Percentiles rank a stretch among this genome's conserved stretches.
These are phyloP conservation scores for Lasiurus borealis DNA, from an alignment of 2,113 vertebrate genomes.

Conservation along the genomic window DNA sequence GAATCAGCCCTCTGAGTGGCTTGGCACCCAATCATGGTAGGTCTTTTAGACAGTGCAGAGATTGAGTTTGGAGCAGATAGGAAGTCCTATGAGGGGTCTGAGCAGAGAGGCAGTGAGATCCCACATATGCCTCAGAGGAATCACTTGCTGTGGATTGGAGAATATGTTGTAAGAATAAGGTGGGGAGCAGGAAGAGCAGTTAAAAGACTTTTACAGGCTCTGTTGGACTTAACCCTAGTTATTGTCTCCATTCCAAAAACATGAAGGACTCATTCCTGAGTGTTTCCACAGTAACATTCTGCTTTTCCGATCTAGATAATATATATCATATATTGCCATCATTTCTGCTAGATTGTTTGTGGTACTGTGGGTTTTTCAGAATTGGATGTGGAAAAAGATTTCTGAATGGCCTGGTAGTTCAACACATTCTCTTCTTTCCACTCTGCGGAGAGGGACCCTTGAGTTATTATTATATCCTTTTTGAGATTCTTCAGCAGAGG, in stretches of 20 bases:
- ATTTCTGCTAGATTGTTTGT: background rate
- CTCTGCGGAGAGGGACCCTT: background rate
- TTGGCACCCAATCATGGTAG: background rate
- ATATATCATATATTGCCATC: background rate
- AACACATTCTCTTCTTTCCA: background rate
- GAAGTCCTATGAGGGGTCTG: background rate
- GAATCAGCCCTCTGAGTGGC: background rate
- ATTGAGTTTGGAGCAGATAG: background rate
- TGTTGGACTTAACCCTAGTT: background rate
- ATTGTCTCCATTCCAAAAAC: background rate
- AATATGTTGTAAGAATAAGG: background rate
- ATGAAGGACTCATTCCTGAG: background rate
- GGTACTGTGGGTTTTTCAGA: constrained; percentile 24
- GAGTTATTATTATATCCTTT: constrained; percentile 27
- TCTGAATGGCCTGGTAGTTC: background rate
- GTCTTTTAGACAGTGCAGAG: background rate
- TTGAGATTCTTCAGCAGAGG: constrained; percentile 6
- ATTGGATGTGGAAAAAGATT: constrained; percentile 13
- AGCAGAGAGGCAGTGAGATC: background rate
- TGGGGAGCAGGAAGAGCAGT: background rate
- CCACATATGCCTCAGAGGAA: background rate
- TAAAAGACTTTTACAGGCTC: background rate
- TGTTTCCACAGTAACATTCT: background rate
- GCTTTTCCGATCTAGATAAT: background rate
- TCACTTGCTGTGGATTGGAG: background rate